These are phyloP conservation scores for Prietella phreatophila DNA, from an alignment of 2,113 vertebrate genomes.

Conservation along the genomic window DNA sequence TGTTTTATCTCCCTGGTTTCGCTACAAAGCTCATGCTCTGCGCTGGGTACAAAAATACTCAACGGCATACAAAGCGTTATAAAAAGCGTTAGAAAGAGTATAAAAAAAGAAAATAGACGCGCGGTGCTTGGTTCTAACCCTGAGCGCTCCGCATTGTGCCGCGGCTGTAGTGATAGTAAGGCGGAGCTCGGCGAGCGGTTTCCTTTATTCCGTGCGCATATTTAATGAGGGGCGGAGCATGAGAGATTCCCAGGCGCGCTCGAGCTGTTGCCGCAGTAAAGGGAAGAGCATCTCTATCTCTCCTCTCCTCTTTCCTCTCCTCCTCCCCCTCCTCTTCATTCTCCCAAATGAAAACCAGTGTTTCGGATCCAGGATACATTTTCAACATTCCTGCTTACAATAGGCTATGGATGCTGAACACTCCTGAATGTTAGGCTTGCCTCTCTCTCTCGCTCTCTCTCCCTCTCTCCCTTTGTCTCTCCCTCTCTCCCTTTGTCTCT, in stretches of 20 bases:
- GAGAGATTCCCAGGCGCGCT: slow-evolving; percentile 61
- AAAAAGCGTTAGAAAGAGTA: slow-evolving; percentile 29
- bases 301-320: background rate
- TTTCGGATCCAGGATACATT: background rate
- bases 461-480: too few relatives aligned
- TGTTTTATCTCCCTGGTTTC: slow-evolving; percentile 45
- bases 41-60: slow-evolving; percentile 13
- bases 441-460: too few relatives aligned
- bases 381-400: background rate
- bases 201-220: slow-evolving; percentile 54
- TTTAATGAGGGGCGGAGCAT: slow-evolving; percentile 60
- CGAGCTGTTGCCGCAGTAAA: slow-evolving; percentile 51
- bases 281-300: slow-evolving; percentile 24
- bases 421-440: background rate
- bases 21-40: slow-evolving; percentile 2
- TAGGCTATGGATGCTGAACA: background rate
- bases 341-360: background rate
- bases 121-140: background rate
- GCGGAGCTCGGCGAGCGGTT: slow-evolving; percentile 43
- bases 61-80: slow-evolving; percentile 1
- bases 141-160: slow-evolving; percentile 46
- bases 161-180: slow-evolving; percentile 42
- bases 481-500: too few relatives aligned
- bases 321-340: background rate
- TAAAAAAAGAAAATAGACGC: slow-evolving; percentile 8